Evolutionary conservation across 2,113 vertebrate genomes (phyloP).

Genomic region (Asarcornis scutulata): DNA sequence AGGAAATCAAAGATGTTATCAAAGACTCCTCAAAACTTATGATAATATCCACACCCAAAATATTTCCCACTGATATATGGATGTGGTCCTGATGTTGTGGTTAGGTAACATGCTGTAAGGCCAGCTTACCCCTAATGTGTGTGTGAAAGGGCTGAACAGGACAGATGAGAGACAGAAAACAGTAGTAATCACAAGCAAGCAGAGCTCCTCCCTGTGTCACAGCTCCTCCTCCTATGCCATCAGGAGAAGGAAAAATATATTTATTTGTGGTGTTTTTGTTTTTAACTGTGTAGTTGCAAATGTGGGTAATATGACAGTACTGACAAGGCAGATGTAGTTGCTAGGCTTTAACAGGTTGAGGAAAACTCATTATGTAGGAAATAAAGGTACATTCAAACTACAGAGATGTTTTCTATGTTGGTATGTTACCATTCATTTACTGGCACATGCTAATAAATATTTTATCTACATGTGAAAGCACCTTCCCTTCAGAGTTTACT

Average conservation of each 20-base stretch:
- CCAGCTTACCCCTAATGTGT: accelerated
- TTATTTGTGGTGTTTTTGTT: accelerated
- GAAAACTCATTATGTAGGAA: background rate
- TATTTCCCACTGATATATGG: background rate
- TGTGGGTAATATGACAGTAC: background rate
- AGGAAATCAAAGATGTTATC: conserved; percentile 22
- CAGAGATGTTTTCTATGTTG: background rate
- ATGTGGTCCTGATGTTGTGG: background rate
- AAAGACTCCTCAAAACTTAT: background rate
- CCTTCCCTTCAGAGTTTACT: background rate
- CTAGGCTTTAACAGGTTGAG: background rate
- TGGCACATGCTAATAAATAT: background rate
- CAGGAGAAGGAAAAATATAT: background rate
- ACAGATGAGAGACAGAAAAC: background rate
- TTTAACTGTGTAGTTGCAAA: background rate
- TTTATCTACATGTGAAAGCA: background rate
- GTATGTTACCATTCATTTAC: background rate
- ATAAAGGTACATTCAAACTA: background rate
- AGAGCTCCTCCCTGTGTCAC: background rate
- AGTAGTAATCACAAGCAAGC: background rate
- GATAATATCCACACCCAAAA: background rate
- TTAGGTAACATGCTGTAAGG: background rate
- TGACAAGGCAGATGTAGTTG: background rate
- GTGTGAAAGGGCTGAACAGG: accelerated
- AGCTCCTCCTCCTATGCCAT: background rate